Base-by-base conservation (phyloP, 1,140 invertebrate genomes). In the Pentalonia nigronervosa region DNA sequence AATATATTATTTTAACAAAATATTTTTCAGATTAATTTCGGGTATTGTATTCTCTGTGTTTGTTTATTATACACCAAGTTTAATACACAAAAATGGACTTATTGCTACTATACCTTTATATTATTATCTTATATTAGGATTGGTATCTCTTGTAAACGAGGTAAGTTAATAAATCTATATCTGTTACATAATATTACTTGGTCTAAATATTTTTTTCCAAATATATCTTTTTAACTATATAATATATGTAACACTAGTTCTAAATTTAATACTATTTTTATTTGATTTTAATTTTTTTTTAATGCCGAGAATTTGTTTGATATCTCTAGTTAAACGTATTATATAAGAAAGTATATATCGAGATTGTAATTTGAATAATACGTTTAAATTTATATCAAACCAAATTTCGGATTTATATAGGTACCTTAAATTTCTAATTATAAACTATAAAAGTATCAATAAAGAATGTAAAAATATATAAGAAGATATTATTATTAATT, bases 21-120 rank as follows among this genome's bases (percentile, higher is more conserved):
- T 86, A 30, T 86, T 20, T 88, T 88, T 23, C 47, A 88, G 87
- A 36, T 50, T 88, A 50, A n/a, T 88, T 17, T 88, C 48, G n/a
- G 30, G 25, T 23, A 3, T 50, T 34, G 21, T 34, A 20, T 50
- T 50, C 7, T 9, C 21, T 53, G 17, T 21, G n/a, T 4, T 88
- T 0, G 25, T 88, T 34, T 48, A 48, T 88, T 50, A 50, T 34
- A 88, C 87, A 23, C 87, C 30, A 20, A 50, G 7, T 20, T 34
- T 50, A 21, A 88, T 88, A 50, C 1, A 34, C 4, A 34, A 21
- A 50, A 21, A 88, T 11, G 47, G 20, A 34, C 7, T 1, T 9
- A 14, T 7, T 8, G 3, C n/a, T 7, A 9, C n/a, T 34, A 41
- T 88, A 34, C 47, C 87, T 7, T 21, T 21, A 21, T 88, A 88